Evolutionary conservation across 2,888 invertebrate species (phyloP).

Genomic region (Micoletzkya japonica): DNA sequence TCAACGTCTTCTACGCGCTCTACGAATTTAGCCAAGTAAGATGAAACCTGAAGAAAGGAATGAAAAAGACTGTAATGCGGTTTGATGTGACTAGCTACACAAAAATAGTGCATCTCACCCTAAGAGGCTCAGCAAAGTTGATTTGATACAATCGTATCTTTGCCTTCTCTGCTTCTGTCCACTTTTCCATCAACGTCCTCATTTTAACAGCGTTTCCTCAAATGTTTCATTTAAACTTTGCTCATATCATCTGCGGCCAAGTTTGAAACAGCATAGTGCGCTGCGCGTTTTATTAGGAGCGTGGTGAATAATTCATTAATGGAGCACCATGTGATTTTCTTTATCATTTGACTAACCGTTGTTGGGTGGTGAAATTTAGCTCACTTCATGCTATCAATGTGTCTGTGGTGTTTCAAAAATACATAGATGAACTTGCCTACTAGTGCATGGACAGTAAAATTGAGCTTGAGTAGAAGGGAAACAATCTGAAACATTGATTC

Average conservation of each 20-base stretch:
- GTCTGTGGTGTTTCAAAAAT: neutral
- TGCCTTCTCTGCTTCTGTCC: slow-evolving; percentile 4
- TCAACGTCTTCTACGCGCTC: slow-evolving; percentile 29
- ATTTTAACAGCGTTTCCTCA: slow-evolving; percentile 21
- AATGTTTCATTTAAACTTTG: neutral
- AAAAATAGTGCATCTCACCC: too few relatives aligned
- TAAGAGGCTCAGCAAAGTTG: slow-evolving; percentile 24
- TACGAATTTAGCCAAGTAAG: slow-evolving; percentile 10
- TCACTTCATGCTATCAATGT: too few relatives aligned
- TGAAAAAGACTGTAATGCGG: too few relatives aligned
- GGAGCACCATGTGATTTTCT: too few relatives aligned
- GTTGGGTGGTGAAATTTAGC: too few relatives aligned
- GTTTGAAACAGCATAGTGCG: too few relatives aligned
- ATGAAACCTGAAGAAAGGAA: neutral
- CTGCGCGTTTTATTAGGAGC: too few relatives aligned
- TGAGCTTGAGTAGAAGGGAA: slow-evolving; percentile 18
- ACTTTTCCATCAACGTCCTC: slow-evolving; percentile 12
- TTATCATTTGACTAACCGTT: too few relatives aligned
- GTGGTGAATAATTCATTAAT: too few relatives aligned
- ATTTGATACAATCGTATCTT: slow-evolving; percentile 17
- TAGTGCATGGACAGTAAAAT: slow-evolving; percentile 20
- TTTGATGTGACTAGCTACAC: too few relatives aligned
- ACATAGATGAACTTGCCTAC: slow-evolving; percentile 2
- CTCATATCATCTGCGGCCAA: too few relatives aligned
- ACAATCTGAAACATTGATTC: slow-evolving; percentile 15